Evolutionary conservation across 2,113 vertebrate species (phyloP), one percentile per base, ranked within the genome.

Genomic region (Eleginops maclovinus): DNA sequence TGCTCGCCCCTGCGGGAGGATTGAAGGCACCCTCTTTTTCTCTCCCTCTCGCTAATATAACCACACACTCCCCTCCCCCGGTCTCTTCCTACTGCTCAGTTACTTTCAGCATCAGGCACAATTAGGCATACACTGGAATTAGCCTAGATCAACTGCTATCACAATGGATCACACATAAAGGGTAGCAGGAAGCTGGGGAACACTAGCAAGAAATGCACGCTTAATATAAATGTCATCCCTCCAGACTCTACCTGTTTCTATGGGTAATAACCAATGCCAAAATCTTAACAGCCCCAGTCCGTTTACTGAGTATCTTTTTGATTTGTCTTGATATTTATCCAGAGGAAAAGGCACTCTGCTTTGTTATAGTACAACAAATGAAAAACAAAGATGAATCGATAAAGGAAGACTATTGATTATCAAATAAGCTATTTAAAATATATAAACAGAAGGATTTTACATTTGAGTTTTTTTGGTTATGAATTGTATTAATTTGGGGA

Each of bases 71-170:
- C 13, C 24, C 40, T 24, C 46, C 63, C 16, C 50, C 22, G 16
- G 50, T 64, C 50, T 66, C 60, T 60, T 17, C 40, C 16, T 50
- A 22, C 10, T 72, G 81, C 75, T 75, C 59, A 47, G 41, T 74
- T 77, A 54, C n/a, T 58, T 40, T 55, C 15, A 71, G 72, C 58
- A 66, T 46, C 47, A 60, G 58, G 75, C 64, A 65, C 83, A 92
- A 87, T 87, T 86, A 89, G 70, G 36, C 60, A 82, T 13, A 47
- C 46, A 43, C 83, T 74, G 67, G 77, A 89, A 83, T 86, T 59
- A 82, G 53, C 47, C 49, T 4, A 55, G 50, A 54, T 15, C 43
- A 19, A 16, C 22, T 40, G 19, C 54, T 71, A 40, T 75, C 81
- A 65, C 60, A 55, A 66, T 9, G 66, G 55, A 71, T 72, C 41